Percentiles rank a stretch among this genome's conserved stretches.
phyloP scores from a whole-genome alignment of 2,888 invertebrate species.

The Elmis aenea region DNA sequence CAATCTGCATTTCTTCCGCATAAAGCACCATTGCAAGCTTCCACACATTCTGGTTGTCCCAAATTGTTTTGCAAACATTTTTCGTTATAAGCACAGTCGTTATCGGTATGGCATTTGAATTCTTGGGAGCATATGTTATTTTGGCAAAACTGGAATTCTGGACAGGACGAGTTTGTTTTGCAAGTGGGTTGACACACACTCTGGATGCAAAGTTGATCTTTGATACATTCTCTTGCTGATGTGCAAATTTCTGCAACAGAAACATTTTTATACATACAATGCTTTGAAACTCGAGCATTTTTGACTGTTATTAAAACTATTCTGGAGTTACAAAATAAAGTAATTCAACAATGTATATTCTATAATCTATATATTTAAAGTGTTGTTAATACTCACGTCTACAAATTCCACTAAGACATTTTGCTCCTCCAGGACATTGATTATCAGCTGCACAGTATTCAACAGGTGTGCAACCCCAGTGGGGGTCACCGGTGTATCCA shows the following conservation, averaged over 20 bases:
- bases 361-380: too few relatives aligned
- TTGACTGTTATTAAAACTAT: not conserved
- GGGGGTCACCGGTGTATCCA: conserved; percentile 82
- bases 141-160: conserved; percentile 77
- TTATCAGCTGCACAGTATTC: conserved; percentile 77
- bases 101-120: conserved; percentile 65
- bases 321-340: not conserved
- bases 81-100: conserved; percentile 70
- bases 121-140: conserved; percentile 84
- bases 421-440: conserved; percentile 79
- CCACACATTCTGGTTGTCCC: conserved; percentile 71
- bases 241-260: conserved; percentile 63
- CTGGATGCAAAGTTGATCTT: conserved; percentile 80
- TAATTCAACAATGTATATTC: too few relatives aligned
- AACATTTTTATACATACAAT: too few relatives aligned
- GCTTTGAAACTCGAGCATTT: not conserved
- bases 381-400: conserved; percentile 58
- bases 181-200: conserved; percentile 83
- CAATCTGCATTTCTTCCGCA: conserved; percentile 84
- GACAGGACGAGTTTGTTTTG: conserved; percentile 72
- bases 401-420: conserved; percentile 78
- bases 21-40: conserved; percentile 67
- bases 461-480: conserved; percentile 75
- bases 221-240: conserved; percentile 77
- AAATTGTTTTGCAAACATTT: conserved; percentile 64